These are phyloP conservation scores for Phaetusa simplex DNA, from an alignment of 2,113 vertebrate genomes.

Conservation along the genomic window DNA sequence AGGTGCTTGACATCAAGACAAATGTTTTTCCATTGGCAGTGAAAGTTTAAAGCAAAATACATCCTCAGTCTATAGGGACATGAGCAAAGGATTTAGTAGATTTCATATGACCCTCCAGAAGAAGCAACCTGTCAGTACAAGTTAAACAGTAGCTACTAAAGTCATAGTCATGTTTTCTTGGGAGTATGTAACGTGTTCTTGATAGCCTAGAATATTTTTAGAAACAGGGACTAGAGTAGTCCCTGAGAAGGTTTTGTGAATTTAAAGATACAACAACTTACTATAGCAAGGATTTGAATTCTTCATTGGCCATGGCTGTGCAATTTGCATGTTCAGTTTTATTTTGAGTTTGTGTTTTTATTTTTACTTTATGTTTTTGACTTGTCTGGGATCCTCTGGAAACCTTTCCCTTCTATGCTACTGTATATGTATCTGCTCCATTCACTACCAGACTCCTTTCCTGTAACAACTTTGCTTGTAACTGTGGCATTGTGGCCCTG, in stretches of 20 bases:
- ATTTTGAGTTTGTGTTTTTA: not conserved
- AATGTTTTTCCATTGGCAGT: not conserved
- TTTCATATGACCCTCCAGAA: not conserved
- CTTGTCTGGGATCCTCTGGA: not conserved
- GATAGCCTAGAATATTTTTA: not conserved
- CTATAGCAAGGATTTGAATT: not conserved
- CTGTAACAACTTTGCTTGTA: not conserved
- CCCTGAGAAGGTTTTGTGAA: not conserved
- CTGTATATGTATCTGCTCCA: not conserved
- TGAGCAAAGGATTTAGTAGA: not conserved
- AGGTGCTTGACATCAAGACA: not conserved
- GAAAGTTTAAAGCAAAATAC: not conserved
- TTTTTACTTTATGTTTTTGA: not conserved
- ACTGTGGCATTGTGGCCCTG: not conserved
- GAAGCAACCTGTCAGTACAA: not conserved
- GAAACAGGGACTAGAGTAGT: not conserved
- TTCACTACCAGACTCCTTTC: not conserved
- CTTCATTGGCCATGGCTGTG: not conserved
- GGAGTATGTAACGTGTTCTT: not conserved
- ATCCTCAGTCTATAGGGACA: rapidly evolving
- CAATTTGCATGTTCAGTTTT: not conserved
- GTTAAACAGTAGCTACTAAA: not conserved
- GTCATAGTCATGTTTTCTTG: not conserved
- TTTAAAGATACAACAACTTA: not conserved
- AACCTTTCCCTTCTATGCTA: not conserved